A percentile compares a stretch with the other conserved stretches of the same genome.
These are phyloP conservation scores for Erynnis tages DNA, from an alignment of 2,888 invertebrate species.

Conservation along the genomic window DNA sequence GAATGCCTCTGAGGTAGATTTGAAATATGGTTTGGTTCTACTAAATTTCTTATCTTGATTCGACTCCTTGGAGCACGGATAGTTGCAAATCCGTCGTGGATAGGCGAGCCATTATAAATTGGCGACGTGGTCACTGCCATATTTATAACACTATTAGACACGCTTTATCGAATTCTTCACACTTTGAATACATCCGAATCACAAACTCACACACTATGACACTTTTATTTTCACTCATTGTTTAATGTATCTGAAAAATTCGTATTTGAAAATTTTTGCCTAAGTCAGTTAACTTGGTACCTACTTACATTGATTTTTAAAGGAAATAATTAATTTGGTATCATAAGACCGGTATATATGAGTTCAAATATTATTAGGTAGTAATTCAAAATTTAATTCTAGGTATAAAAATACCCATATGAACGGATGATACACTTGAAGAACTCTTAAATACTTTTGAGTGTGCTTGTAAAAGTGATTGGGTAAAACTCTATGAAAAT, in stretches of 20 bases:
- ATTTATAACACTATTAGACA: constrained; percentile 19
- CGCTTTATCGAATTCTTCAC: not conserved
- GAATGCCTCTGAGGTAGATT: constrained; percentile 77
- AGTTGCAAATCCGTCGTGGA: constrained; percentile 94
- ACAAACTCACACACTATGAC: not conserved
- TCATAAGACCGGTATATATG: not conserved
- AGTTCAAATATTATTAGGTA: not conserved
- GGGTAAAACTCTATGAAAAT: constrained; percentile 18
- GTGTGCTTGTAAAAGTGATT: not conserved
- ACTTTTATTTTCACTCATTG: constrained; percentile 5
- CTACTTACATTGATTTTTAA: not conserved
- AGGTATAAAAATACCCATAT: too few relatives aligned
- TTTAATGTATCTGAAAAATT: not conserved
- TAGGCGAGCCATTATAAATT: constrained; percentile 79
- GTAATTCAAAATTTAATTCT: too few relatives aligned
- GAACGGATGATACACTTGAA: not conserved
- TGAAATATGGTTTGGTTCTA: constrained; percentile 63
- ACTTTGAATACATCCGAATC: not conserved
- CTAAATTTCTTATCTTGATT: constrained; percentile 73
- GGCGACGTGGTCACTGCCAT: constrained; percentile 72
- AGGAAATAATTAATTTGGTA: too few relatives aligned
- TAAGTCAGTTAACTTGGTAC: constrained; percentile 10
- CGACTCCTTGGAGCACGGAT: constrained; percentile 84
- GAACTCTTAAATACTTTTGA: not conserved
- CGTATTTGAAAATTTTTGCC: not conserved